phyloP scores from a whole-genome alignment of 2,113 vertebrate species.

The Serinus canaria region DNA sequence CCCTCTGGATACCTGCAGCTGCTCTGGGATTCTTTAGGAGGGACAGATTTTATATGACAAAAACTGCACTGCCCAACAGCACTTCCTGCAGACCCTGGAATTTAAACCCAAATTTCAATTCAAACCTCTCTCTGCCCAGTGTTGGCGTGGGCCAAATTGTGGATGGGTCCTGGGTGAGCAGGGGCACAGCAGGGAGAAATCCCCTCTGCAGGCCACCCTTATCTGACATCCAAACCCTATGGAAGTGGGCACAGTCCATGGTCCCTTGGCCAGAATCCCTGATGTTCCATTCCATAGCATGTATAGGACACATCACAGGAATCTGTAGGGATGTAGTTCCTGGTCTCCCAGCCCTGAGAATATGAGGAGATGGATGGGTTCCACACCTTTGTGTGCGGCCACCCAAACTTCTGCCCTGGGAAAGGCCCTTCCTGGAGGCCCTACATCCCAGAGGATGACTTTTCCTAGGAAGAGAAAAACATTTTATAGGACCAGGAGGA shows the following conservation, averaged over 20 bases:
- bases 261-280: not conserved
- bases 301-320: too few relatives aligned
- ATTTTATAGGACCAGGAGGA: not conserved
- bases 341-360: not conserved
- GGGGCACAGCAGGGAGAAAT: not conserved
- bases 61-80: accelerated
- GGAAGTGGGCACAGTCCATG: not conserved
- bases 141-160: accelerated
- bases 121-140: accelerated
- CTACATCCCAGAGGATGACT: not conserved
- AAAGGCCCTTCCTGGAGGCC: not conserved
- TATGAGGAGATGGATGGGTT: not conserved
- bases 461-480: not conserved
- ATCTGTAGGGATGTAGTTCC: not conserved
- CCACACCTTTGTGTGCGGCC: accelerated
- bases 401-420: not conserved
- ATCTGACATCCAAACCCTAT: not conserved
- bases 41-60: not conserved
- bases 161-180: not conserved
- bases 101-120: not conserved
- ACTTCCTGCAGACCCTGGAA: not conserved
- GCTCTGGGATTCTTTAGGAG: not conserved
- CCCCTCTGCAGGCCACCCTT: not conserved
- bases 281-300: not conserved
- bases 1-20: not conserved